Percentiles rank a stretch among this genome's conserved stretches.
Evolutionary conservation across 2,113 vertebrate genomes (phyloP).

Genomic region (Lampris incognitus): DNA sequence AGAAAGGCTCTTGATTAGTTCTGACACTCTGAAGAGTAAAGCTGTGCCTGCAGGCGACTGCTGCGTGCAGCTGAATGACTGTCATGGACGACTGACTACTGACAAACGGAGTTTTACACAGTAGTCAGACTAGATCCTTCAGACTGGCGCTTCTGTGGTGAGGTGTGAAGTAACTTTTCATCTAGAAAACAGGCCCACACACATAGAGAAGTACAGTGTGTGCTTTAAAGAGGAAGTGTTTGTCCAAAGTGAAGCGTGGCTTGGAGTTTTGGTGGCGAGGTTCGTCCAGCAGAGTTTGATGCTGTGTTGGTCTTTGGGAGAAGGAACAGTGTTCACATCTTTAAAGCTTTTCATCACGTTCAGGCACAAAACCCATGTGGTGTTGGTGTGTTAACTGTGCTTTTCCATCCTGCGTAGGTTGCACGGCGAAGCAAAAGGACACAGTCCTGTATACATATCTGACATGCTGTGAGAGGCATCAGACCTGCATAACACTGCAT

Average conservation of each 20-base stretch:
- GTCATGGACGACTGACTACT: no score
- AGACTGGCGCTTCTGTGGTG: no score
- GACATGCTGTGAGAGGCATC: constrained; percentile 26
- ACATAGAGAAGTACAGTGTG: neutral
- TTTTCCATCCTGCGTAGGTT: constrained; percentile 32
- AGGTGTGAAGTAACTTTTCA: no score
- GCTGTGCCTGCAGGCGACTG: no score
- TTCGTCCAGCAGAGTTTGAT: constrained; percentile 13
- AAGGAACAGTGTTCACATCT: constrained; percentile 36
- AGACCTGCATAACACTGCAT: constrained; percentile 8
- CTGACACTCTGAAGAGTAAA: no score
- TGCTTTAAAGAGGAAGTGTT: neutral
- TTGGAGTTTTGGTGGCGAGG: constrained; percentile 19
- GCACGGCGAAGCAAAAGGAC: constrained; percentile 54
- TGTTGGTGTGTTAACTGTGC: constrained; percentile 40
- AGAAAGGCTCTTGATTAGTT: no score
- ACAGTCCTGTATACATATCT: constrained; percentile 66
- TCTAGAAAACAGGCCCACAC: no score
- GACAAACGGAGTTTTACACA: no score
- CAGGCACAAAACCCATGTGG: constrained; percentile 63
- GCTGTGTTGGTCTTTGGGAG: constrained; percentile 44
- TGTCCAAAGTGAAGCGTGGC: neutral
- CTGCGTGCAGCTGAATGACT: no score
- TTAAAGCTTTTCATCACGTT: constrained; percentile 64
- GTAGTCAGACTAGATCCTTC: no score